Evolutionary conservation across 2,888 invertebrate genomes (phyloP), one percentile per base, ranked within the genome.

Genomic region (Serrognathus titanus): DNA sequence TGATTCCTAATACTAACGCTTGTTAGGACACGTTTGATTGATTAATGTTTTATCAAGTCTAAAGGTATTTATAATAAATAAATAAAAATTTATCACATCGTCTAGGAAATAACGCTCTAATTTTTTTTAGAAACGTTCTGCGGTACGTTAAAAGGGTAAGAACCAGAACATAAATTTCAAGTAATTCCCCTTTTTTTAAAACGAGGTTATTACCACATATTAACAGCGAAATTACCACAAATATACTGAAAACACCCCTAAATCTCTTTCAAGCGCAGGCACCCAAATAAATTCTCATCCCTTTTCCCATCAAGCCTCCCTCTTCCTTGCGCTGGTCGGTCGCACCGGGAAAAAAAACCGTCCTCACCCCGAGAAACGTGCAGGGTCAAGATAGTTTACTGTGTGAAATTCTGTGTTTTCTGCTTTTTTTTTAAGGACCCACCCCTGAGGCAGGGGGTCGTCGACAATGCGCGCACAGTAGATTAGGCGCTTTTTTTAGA

Each of bases 321-420:
- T 47, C 10, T 31, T 47, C 39, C 38, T 20, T 16, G 12, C 45
- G 48, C 53, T 31, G 24, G 55, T 20, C 53, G 40, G 48, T 48
- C 52, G 57, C 48, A 13, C 16, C 24, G n/a, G 35, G 7, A 46
- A 59, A 53, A 58, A 60, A 55, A 57, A 54, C 38, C 58, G 52
- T 51, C 54, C 52, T 49, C 49, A 52, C 49, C 57, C 57, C 36
- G 48, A 54, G 56, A 60, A 58, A 58, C 16, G 40, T 24, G 37
- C 40, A 43, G 59, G 64, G 62, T 64, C 62, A 62, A 62, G 62
- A 59, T 58, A 61, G 58, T 63, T 67, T 65, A 71, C 66, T 74
- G 74, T 74, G 74, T 74, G 74, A 74, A 74, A 74, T 74, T 73
- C 67, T 67, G 67, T 54, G 69, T 72, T 74, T 72, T 71, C 69